Evolutionary conservation across 2,797 vertebrate genomes (phyloP).

Genomic region (Xiphophorus birchmanni): DNA sequence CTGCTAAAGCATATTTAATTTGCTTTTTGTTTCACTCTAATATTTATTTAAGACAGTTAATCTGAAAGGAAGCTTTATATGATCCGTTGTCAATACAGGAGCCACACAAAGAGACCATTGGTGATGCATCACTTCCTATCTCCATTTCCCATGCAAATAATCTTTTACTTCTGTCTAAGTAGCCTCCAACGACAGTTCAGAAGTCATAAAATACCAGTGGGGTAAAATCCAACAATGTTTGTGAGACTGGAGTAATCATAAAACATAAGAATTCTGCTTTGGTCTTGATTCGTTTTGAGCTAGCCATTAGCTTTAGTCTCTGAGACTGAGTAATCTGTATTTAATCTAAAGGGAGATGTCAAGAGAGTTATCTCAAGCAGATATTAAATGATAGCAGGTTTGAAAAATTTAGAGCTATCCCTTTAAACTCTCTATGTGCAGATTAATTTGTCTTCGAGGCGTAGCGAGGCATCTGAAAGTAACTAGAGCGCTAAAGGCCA

Average conservation of each 20-base stretch:
- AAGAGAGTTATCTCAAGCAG: neutral
- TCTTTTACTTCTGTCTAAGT: neutral
- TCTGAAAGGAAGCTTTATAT: neutral
- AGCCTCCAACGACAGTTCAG: neutral
- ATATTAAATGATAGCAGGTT: neutral
- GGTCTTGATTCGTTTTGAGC: neutral
- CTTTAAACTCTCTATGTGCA: conserved; percentile 40
- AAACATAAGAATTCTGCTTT: neutral
- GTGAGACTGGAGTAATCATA: neutral
- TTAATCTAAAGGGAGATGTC: neutral
- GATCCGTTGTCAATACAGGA: neutral
- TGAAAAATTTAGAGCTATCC: neutral
- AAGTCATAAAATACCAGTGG: neutral
- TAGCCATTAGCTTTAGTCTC: neutral
- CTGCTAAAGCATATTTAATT: neutral
- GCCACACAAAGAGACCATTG: neutral
- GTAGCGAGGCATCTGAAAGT: conserved; percentile 29
- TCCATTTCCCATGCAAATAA: neutral
- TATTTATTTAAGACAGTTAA: neutral
- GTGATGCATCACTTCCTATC: neutral
- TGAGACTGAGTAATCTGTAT: neutral
- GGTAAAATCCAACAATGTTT: neutral
- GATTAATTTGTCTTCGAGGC: conserved; percentile 48
- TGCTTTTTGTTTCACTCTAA: neutral
- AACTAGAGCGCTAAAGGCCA: conserved; percentile 35